Conservation (phyloP, 2,113 vertebrate genomes). For the Scomber japonicus region DNA sequence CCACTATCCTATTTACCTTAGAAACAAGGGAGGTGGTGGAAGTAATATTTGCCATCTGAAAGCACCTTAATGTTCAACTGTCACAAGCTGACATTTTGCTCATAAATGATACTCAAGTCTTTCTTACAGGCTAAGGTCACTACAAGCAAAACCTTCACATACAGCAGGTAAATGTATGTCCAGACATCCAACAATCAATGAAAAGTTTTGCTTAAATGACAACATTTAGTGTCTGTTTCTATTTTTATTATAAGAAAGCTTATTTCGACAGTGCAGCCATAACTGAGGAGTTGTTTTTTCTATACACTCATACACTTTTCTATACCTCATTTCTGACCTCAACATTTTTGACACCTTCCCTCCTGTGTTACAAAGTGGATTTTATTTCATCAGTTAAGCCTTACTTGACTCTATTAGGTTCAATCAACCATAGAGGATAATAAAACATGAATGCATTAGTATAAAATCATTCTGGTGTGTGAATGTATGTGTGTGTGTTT, state of each 20-base stretch:
- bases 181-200: no score
- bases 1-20: background rate
- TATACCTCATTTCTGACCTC: background rate
- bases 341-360: background rate
- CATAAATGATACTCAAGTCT: background rate
- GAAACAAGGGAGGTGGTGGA: background rate
- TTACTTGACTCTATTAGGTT: background rate
- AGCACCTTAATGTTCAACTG: background rate
- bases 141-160: background rate
- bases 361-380: background rate
- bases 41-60: background rate
- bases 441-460: background rate
- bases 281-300: no score
- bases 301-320: background rate
- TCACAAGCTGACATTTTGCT: background rate
- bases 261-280: background rate
- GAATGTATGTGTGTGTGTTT: constrained; percentile 41
- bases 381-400: background rate
- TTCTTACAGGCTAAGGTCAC: background rate
- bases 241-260: background rate
- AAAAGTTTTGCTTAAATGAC: background rate
- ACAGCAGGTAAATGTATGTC: no score
- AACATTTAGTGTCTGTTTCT: background rate
- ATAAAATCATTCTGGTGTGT: constrained; percentile 27
- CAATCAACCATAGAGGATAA: background rate